Conservation (phyloP, 2,113 vertebrate genomes). For the sheep (Ovis aries) region DNA sequence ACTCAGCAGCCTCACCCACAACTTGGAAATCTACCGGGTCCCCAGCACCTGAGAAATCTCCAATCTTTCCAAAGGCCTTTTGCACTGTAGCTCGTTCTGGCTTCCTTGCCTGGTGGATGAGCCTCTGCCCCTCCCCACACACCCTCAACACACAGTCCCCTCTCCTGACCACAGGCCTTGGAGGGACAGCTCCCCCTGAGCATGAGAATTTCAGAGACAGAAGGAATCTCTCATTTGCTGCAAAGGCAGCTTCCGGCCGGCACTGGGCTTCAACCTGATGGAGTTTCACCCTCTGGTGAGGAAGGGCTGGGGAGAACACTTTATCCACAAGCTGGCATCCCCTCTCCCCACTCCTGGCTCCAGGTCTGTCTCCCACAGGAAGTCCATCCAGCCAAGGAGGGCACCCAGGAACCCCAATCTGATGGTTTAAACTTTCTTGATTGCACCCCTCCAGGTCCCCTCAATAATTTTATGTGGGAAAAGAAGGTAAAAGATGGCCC, state of each 20-base stretch:
- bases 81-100: background rate
- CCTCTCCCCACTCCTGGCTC: too few relatives aligned
- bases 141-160: background rate
- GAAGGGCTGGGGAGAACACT: background rate
- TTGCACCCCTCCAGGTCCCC: background rate
- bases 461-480: background rate
- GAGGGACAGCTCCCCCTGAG: background rate
- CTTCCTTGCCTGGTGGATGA: background rate
- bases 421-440: background rate
- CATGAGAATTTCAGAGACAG: background rate
- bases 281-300: background rate
- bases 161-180: background rate
- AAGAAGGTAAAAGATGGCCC: background rate
- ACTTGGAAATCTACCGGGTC: accelerated
- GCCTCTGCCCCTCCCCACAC: background rate
- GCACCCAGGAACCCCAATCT: background rate
- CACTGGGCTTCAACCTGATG: accelerated
- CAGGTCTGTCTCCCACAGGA: background rate
- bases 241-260: background rate
- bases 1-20: background rate
- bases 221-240: background rate
- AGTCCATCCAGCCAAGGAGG: background rate
- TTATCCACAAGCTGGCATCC: background rate
- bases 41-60: background rate
- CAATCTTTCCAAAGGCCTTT: background rate